phyloP scores from a whole-genome alignment of 2,113 vertebrate species.

The Leptocoma aspasia region DNA sequence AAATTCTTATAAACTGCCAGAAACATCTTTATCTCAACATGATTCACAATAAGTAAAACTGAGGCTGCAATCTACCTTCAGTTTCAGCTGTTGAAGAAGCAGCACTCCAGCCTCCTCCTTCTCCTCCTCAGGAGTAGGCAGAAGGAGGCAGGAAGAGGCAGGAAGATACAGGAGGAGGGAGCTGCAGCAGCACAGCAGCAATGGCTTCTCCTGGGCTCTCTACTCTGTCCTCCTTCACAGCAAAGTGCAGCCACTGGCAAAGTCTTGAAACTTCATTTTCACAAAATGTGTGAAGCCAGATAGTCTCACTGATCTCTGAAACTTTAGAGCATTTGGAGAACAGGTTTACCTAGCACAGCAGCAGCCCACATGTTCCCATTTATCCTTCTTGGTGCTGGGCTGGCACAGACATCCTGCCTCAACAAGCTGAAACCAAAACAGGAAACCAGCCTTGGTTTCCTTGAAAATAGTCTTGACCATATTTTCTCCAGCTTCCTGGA shows the following conservation, averaged over 20 bases:
- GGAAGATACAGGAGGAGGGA: neutral
- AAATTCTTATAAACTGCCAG: neutral
- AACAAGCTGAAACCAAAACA: neutral
- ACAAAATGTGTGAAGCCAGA: neutral
- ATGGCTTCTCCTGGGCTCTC: neutral
- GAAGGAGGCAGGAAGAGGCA: neutral
- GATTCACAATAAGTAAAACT: neutral
- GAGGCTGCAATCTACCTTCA: neutral
- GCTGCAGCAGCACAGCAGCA: neutral
- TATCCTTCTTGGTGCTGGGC: neutral
- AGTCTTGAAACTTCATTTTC: neutral
- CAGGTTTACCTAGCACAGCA: fast-evolving
- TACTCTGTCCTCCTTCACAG: neutral
- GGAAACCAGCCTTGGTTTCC: neutral
- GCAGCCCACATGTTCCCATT: fast-evolving
- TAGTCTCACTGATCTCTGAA: neutral
- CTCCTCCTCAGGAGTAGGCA: neutral
- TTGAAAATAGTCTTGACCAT: neutral
- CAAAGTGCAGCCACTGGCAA: fast-evolving
- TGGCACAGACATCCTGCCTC: neutral
- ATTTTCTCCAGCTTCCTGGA: neutral
- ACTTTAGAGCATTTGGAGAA: neutral
- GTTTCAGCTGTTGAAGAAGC: neutral
- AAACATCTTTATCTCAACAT: neutral
- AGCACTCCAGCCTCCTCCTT: neutral